Evolutionary conservation across 2,888 invertebrate species (phyloP).

Genomic region (Phlogophora meticulosa): DNA sequence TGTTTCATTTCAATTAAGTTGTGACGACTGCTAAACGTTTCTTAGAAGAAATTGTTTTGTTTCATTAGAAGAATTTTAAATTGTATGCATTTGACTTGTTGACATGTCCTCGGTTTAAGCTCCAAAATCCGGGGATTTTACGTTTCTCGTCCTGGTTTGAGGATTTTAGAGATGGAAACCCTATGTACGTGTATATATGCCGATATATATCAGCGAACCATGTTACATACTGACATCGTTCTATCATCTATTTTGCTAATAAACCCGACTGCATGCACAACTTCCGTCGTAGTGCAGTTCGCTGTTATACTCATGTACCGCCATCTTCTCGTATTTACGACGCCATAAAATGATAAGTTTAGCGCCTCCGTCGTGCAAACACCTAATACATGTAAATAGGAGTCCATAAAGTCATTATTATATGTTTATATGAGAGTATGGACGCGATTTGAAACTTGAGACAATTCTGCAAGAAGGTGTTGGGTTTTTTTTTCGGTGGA

Average conservation of each 20-base stretch:
- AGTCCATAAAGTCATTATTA: slow-evolving; percentile 52
- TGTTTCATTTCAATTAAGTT: no score
- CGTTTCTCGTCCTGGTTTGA: no score
- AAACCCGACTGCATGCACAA: slow-evolving; percentile 27
- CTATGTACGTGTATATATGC: no score
- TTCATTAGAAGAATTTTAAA: no score
- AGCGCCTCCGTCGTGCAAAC: slow-evolving; percentile 60
- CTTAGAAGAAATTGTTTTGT: no score
- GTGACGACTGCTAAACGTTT: no score
- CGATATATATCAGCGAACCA: no score
- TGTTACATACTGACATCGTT: not conserved
- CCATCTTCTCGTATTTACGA: slow-evolving; percentile 73
- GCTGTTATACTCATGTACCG: slow-evolving; percentile 70
- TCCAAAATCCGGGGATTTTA: no score
- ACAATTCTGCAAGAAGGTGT: slow-evolving; percentile 20
- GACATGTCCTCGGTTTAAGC: no score
- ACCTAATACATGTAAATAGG: slow-evolving; percentile 58
- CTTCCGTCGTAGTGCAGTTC: slow-evolving; percentile 22
- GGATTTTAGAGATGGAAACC: no score
- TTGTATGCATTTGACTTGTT: no score
- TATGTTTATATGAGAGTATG: slow-evolving; percentile 38
- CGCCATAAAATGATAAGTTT: slow-evolving; percentile 79
- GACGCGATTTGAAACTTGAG: slow-evolving; percentile 39
- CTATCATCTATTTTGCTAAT: slow-evolving; percentile 4
- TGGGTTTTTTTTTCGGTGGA: slow-evolving; percentile 15